These are phyloP conservation scores for Ptychoptera albimana DNA, from an alignment of 2,888 invertebrate genomes.

Conservation along the genomic window DNA sequence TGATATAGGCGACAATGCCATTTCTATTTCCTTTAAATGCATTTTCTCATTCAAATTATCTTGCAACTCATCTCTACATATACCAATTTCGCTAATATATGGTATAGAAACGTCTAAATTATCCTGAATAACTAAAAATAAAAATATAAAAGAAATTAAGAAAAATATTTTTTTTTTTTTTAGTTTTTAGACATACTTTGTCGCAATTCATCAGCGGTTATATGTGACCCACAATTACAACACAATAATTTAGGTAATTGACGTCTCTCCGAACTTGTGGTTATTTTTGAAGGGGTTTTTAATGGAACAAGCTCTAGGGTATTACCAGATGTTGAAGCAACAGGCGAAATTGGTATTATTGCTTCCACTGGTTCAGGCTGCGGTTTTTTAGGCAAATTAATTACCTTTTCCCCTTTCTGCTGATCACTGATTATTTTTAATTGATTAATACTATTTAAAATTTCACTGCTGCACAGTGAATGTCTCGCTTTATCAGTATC, in stretches of 20 bases:
- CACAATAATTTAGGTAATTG: neutral
- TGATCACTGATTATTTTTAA: neutral
- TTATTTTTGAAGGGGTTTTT: no score
- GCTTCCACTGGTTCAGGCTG: neutral
- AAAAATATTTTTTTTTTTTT: neutral
- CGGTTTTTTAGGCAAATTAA: neutral
- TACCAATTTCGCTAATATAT: no score
- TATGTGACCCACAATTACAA: slow-evolving; percentile 9
- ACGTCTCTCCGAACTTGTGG: no score
- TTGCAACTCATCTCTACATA: no score
- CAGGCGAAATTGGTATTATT: neutral
- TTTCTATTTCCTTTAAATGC: no score
- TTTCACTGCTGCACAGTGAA: slow-evolving; percentile 11
- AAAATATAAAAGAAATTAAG: neutral
- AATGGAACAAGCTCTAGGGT: neutral
- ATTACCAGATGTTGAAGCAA: neutral
- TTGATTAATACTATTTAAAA: slow-evolving; percentile 4
- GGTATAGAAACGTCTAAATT: no score
- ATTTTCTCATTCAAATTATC: no score
- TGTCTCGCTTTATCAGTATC: slow-evolving; percentile 7
- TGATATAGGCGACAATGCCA: no score
- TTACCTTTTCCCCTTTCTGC: neutral
- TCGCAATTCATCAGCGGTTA: slow-evolving; percentile 7
- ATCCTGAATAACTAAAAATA: neutral
- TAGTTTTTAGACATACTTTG: slow-evolving; percentile 3